Evolutionary conservation across 2,888 invertebrate species (phyloP), one percentile per base, ranked within the genome.

Genomic region (Pelosia muscerda): DNA sequence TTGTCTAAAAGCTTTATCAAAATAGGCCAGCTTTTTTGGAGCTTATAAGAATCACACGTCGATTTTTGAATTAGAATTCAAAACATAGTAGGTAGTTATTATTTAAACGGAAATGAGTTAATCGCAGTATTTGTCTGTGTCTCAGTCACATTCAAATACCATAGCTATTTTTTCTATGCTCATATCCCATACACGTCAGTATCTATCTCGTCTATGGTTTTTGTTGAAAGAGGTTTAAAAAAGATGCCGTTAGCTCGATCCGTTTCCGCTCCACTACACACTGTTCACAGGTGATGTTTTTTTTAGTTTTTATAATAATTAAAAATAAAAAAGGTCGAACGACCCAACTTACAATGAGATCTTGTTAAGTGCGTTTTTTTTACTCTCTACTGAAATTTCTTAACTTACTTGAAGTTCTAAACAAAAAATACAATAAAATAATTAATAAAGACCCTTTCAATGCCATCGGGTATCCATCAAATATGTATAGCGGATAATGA

Each of bases 231-330:
- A 88, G 87, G 88, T 86, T 81, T 78, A 86, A 81, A 93, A 90
- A 92, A 88, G 87, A 82, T 85, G 78, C 93, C 94, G 94, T 94
- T 94, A 94, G 88, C 84, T 88, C 88, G 88, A 91, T 92, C 89
- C 90, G 88, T 94, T 94, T 94, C 93, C 93, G 94, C 93, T 88
- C 88, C 88, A 90, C 88, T 93, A 89, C 90, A 85, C 92, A 85
- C 84, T 89, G 90, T 88, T 85, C 91, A 93, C 93, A 92, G 93
- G 93, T 94, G 93, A 91, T 89, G 89, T 84, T 88, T 88, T 80
- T 84, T 86, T 38, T 82, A 86, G 86, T 86, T 87, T 90, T 88
- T 86, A 88, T 89, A 90, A 91, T 91, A 92, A 92, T 93, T 90
- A 92, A 93, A 92, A 92, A 86, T 85, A 88, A 89, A 90, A 91